Percentiles rank a stretch among this genome's conserved stretches.
Evolutionary conservation across 2,113 vertebrate genomes (phyloP).

Genomic region (Limnothrissa miodon): DNA sequence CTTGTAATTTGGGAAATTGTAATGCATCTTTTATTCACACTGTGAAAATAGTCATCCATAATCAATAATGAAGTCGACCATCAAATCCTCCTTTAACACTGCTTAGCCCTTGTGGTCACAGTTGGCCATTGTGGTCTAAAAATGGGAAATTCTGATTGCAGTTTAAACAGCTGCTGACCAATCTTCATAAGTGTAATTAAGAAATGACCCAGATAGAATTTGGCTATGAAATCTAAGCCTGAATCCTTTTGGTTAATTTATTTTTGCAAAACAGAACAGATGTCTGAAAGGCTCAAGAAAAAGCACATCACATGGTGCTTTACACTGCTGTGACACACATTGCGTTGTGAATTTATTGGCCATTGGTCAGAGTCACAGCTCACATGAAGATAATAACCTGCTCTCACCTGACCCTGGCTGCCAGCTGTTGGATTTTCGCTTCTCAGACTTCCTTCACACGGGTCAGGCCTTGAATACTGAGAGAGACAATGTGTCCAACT

Average conservation of each 20-base stretch:
- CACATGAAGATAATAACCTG: constrained; percentile 48
- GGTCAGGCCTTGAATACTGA: background rate
- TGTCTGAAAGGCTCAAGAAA: too few relatives aligned
- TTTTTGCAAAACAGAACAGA: too few relatives aligned
- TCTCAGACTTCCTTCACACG: background rate
- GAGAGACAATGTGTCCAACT: background rate
- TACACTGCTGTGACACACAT: constrained; percentile 27
- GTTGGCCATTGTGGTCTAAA: too few relatives aligned
- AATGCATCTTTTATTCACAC: background rate
- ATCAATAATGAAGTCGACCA: too few relatives aligned
- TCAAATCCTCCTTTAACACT: too few relatives aligned
- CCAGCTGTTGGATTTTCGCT: constrained; percentile 32
- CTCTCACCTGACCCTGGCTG: constrained; percentile 33
- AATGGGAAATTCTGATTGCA: too few relatives aligned
- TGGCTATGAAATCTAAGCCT: background rate
- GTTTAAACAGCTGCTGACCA: too few relatives aligned
- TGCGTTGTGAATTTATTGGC: constrained; percentile 43
- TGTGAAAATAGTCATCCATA: background rate
- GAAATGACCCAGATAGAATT: too few relatives aligned
- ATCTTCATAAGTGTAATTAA: too few relatives aligned
- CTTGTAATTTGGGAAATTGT: background rate
- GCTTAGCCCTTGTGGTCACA: too few relatives aligned
- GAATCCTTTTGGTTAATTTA: too few relatives aligned
- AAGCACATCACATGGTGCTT: background rate
- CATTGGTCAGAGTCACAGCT: constrained; percentile 30